phyloP scores from a whole-genome alignment of 37 sponge, comb jelly and placozoan species.

The Chondrosia reniformis region DNA sequence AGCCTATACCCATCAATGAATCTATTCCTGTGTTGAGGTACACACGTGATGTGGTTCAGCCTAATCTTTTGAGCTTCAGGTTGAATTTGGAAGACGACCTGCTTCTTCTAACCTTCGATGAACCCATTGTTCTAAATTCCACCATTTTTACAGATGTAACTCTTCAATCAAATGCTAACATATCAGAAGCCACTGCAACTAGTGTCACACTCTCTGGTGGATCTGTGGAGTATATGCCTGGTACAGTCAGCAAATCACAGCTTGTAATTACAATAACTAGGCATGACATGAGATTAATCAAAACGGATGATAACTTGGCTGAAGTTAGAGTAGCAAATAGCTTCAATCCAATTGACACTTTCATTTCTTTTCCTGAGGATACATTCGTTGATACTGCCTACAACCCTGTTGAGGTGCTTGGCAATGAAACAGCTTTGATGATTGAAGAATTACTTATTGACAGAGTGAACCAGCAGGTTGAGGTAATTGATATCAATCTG shows the following conservation, averaged over 20 bases:
- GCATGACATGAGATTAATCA: conserved; percentile 61
- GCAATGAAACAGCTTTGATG: conserved; percentile 2
- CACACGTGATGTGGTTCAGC: conserved; percentile 56
- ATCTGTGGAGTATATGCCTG: conserved; percentile 27
- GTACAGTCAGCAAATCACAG: conserved; percentile 45
- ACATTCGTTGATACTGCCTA: conserved; percentile 70
- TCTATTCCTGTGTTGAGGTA: conserved; percentile 48
- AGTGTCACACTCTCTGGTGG: conserved; percentile 80
- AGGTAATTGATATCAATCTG: conserved; percentile 71
- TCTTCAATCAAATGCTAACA: conserved; percentile 42
- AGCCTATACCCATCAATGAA: conserved; percentile 16
- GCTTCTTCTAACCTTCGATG: conserved; percentile 76
- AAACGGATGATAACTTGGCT: conserved; percentile 12
- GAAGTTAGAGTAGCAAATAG: background rate
- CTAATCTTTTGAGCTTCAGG: conserved; percentile 40
- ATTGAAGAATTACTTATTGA: conserved; percentile 32
- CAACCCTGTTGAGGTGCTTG: conserved; percentile 47
- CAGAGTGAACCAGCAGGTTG: conserved; percentile 23
- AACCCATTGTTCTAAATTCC: conserved; percentile 71
- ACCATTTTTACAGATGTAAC: conserved; percentile 52
- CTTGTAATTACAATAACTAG: conserved; percentile 43
- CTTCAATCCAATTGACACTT: conserved; percentile 31
- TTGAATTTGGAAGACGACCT: conserved; percentile 64
- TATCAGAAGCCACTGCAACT: background rate
- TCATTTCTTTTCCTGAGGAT: conserved; percentile 41